Conservation (phyloP, 2,888 invertebrate genomes). For the Papilio protenor region DNA sequence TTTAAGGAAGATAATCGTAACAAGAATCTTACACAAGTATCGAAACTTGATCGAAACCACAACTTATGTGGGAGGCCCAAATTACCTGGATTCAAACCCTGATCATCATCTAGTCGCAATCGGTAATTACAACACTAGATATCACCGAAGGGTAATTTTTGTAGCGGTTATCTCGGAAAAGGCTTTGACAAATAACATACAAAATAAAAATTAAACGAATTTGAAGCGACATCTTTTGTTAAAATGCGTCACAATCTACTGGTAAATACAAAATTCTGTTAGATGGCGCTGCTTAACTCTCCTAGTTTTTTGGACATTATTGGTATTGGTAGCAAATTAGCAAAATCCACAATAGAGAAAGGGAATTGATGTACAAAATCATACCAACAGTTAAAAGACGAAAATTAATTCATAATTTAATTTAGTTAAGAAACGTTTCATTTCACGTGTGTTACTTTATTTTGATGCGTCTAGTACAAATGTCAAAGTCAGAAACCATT, state of each 20-base stretch:
- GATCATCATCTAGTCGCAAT: background rate
- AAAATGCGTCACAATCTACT: background rate
- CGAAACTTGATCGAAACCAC: background rate
- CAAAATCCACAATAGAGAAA: background rate
- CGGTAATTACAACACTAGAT: background rate
- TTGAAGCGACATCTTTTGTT: background rate
- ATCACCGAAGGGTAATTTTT: background rate
- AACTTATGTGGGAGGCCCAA: background rate
- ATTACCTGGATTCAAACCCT: background rate
- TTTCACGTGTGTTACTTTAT: background rate
- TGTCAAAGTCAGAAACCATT: background rate
- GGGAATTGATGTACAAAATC: background rate
- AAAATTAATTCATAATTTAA: background rate
- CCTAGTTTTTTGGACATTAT: background rate
- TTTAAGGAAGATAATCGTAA: too few species aligned
- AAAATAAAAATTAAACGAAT: background rate
- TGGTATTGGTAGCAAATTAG: background rate
- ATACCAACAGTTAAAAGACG: background rate
- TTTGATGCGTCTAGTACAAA: background rate
- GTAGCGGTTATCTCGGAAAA: background rate
- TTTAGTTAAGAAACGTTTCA: background rate
- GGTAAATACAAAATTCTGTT: background rate
- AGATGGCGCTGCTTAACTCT: background rate
- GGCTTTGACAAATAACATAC: too few species aligned
- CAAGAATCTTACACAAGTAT: background rate